Base-by-base conservation (phyloP, 1,140 invertebrate genomes). In the Cotesia chilonis region DNA sequence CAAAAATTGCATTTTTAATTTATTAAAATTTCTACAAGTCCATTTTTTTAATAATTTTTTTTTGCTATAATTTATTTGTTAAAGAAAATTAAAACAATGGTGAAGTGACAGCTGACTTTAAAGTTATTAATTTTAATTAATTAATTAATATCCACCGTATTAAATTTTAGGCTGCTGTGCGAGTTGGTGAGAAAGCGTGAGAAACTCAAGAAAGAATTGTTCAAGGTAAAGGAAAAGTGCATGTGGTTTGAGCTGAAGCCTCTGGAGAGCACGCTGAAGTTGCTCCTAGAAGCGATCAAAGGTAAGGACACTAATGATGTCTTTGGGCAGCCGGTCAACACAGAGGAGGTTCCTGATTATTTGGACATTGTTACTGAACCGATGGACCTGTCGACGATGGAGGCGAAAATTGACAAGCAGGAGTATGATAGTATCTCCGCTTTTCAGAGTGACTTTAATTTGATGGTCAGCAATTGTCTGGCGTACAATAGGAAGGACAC, bases 341-440 rank as follows among this genome's bases (percentile, higher is more conserved):
- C 92, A 7, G 91, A 92, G 66, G 96, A 98, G 89, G 94, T 98
- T 52, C 94, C 95, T 59, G 96, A 98, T 86, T 99, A 98, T 86
- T 90, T 93, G 61, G 92, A 95, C 12, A 94, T 98, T 68, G 96
- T 99, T 0, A 93, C 95, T 70, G 89, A 95, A 75, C 97, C 98
- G 0, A 99, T 99, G 96, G 97, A 99, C 85, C 89, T 99, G 52
- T 94, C 94, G 59, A 98, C 96, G 0, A 99, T 99, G 94, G 85
- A 89, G 76, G 87, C 88, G 60, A 97, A 96, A 87, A 87, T 97
- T 10, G 91, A 94, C 64, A 85, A 89, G 41, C 92, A 94, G 72
- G 85, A 91, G 67, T 99, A 98, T 85, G 86, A 88, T 4, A 92
- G 90, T 28, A 87, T 99, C 52, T 91, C 93, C 68, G 90, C 92